These are phyloP conservation scores for Hyalella azteca DNA, from an alignment of 2,888 invertebrate species.

Conservation along the genomic window DNA sequence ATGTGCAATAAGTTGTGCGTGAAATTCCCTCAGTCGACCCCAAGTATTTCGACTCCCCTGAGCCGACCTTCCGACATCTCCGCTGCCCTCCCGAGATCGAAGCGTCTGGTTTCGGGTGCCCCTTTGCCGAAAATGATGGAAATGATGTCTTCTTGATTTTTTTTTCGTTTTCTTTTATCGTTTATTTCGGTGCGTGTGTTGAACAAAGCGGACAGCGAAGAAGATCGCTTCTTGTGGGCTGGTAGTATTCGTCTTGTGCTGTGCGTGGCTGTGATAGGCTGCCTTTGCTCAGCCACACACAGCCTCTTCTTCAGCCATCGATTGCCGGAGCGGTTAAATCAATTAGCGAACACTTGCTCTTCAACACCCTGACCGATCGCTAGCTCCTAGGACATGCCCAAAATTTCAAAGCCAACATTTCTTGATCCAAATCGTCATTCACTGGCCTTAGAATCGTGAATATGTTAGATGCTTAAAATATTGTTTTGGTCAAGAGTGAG, in stretches of 20 bases:
- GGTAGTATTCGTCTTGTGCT: conserved; percentile 24
- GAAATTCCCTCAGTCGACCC: conserved; percentile 10
- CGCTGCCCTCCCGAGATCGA: conserved; percentile 13
- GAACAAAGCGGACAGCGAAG: conserved; percentile 35
- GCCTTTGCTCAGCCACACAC: not conserved
- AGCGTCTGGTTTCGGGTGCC: conserved; percentile 36
- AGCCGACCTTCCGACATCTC: conserved; percentile 13
- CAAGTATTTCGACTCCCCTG: not conserved
- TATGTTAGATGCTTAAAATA: not conserved
- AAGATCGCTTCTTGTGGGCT: conserved; percentile 32
- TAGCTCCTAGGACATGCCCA: not conserved
- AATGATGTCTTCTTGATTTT: conserved; percentile 32
- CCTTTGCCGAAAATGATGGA: conserved; percentile 36
- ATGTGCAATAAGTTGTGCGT: conserved; percentile 30
- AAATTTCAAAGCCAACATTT: not conserved
- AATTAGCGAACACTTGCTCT: conserved; percentile 30
- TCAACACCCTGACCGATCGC: conserved; percentile 20
- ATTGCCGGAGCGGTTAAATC: conserved; percentile 38
- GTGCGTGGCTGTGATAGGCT: conserved; percentile 21
- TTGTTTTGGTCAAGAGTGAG: not conserved
- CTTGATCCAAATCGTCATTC: not conserved
- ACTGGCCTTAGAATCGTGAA: not conserved
- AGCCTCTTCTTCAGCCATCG: conserved; percentile 26
- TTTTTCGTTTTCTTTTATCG: conserved; percentile 24
- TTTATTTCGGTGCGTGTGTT: conserved; percentile 39